These are phyloP conservation scores for Diadumene lineata DNA, from an alignment of 92 coral and sea anemone genomes.

Conservation along the genomic window DNA sequence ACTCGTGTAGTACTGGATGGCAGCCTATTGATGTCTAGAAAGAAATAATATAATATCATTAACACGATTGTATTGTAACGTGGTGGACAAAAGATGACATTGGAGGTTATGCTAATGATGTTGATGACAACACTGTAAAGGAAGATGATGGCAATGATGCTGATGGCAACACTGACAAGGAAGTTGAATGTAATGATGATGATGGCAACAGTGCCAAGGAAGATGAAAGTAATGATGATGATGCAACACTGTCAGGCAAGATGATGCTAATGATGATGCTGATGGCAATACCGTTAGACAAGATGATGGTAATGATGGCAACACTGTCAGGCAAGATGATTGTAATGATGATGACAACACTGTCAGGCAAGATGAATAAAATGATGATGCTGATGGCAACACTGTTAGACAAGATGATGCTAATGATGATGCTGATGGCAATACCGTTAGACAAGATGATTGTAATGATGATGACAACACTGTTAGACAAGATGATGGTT, in stretches of 20 bases:
- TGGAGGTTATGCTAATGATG: background rate
- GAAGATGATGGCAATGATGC: background rate
- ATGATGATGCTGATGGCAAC: background rate
- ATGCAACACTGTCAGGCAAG: background rate
- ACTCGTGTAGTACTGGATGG: constrained; percentile 7
- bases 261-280: background rate
- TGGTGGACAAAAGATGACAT: background rate
- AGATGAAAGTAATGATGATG: background rate
- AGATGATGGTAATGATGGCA: background rate
- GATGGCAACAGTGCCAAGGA: background rate
- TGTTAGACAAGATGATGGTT: background rate
- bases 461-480: background rate
- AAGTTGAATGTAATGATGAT: background rate
- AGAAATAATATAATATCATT: too few species aligned
- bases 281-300: background rate
- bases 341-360: background rate
- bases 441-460: background rate
- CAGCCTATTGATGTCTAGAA: constrained; percentile 8
- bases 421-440: background rate
- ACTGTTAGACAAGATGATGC: background rate
- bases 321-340: background rate
- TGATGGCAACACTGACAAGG: background rate
- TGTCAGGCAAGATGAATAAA: background rate
- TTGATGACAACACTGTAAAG: background rate
- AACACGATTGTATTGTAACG: too few species aligned